Conservation (phyloP, 2,888 invertebrate species). For the Bellardia bayeri region DNA sequence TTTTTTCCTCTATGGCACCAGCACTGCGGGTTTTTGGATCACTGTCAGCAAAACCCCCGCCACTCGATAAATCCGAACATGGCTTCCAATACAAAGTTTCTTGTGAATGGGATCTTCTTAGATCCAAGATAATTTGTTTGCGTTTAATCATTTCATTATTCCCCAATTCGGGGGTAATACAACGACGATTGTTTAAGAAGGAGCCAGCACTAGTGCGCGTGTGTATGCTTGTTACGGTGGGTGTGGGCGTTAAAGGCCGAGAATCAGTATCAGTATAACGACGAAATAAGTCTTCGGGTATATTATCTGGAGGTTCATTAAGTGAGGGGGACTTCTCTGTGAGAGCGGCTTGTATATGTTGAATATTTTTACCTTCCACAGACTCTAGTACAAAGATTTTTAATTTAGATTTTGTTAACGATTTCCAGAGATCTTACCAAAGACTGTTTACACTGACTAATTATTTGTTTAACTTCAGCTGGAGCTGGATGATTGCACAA, state of each 20-base stretch:
- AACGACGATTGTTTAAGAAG: slow-evolving; percentile 85
- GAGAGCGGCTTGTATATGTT: slow-evolving; percentile 71
- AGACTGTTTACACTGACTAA: slow-evolving; percentile 89
- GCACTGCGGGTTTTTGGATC: slow-evolving; percentile 80
- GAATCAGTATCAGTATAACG: slow-evolving; percentile 94
- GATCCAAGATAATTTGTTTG: slow-evolving; percentile 89
- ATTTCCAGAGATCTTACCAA: slow-evolving; percentile 85
- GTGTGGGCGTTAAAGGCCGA: slow-evolving; percentile 91
- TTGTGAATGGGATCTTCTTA: slow-evolving; percentile 85
- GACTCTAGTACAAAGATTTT: slow-evolving; percentile 58
- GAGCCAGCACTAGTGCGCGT: slow-evolving; percentile 88
- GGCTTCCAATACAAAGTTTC: slow-evolving; percentile 86
- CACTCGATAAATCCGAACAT: slow-evolving; percentile 83
- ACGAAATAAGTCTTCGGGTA: slow-evolving; percentile 91
- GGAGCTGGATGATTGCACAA: slow-evolving; percentile 94
- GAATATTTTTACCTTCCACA: slow-evolving; percentile 77
- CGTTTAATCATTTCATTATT: slow-evolving; percentile 85
- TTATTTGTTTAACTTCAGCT: slow-evolving; percentile 88
- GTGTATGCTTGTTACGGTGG: slow-evolving; percentile 90
- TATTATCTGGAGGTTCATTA: slow-evolving; percentile 86
- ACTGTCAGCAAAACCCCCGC: slow-evolving; percentile 43
- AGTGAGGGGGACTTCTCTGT: neutral
- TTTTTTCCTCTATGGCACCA: slow-evolving; percentile 79
- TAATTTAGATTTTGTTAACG: neutral
- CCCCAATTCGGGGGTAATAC: slow-evolving; percentile 89